Conservation (phyloP, 2,888 invertebrate species). For the Acronicta aceris region DNA sequence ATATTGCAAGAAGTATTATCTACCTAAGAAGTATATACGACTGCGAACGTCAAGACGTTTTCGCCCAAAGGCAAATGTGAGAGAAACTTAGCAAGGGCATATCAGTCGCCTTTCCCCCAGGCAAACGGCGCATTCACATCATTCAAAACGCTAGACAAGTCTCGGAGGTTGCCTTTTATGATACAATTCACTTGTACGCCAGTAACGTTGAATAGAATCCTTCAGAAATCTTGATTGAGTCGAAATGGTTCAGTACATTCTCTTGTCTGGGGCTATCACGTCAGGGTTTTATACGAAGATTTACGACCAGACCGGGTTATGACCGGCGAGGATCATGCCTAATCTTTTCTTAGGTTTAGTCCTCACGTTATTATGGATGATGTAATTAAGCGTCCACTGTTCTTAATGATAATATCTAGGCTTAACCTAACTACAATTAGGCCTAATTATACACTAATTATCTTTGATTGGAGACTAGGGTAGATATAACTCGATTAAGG, state of each 20-base stretch:
- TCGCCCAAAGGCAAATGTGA: constrained; percentile 46
- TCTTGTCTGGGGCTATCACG: constrained; percentile 39
- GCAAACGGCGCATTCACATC: constrained; percentile 63
- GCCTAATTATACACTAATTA: constrained; percentile 42
- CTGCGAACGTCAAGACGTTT: constrained; percentile 19
- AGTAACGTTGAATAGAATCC: constrained; percentile 46
- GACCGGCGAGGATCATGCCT: constrained; percentile 23
- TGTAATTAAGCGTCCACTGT: constrained; percentile 2
- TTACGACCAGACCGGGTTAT: constrained; percentile 34
- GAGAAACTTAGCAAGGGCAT: constrained; percentile 36
- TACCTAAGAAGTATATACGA: constrained; percentile 18
- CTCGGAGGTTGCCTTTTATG: constrained; percentile 45
- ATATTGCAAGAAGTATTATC: constrained; percentile 38
- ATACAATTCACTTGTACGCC: constrained; percentile 51
- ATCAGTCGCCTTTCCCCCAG: constrained; percentile 48
- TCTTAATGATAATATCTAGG: constrained; percentile 14
- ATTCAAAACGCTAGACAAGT: constrained; percentile 45
- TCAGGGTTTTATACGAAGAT: constrained; percentile 41
- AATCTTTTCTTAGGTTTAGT: constrained; percentile 31
- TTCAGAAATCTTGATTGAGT: constrained; percentile 52
- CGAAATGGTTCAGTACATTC: constrained; percentile 38
- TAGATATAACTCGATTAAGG: constrained; percentile 36
- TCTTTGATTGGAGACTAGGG: constrained; percentile 31
- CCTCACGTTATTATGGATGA: constrained; percentile 2
- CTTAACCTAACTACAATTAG: constrained; percentile 24